phyloP scores from a whole-genome alignment of 1,140 invertebrate species.

The Ylistrum balloti region DNA sequence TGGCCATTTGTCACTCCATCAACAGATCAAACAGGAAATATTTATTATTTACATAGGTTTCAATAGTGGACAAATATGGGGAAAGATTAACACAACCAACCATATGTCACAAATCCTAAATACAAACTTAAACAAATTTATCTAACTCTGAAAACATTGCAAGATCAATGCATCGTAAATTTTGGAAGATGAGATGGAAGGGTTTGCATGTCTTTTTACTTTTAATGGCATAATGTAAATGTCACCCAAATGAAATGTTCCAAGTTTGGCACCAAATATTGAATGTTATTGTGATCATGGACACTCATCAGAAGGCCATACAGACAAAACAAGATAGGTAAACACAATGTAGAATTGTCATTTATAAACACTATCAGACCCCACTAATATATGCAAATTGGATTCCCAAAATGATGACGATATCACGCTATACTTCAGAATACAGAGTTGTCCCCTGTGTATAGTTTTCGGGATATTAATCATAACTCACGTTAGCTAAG shows the following conservation, averaged over 20 bases:
- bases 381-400: neutral
- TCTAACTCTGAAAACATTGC: neutral
- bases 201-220: slow-evolving; percentile 5
- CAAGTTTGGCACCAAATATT: slow-evolving; percentile 7
- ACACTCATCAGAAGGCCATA: neutral
- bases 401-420: slow-evolving; percentile 33
- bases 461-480: neutral
- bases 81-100: neutral
- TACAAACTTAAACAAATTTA: slow-evolving; percentile 12
- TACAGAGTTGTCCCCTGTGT: slow-evolving; percentile 17
- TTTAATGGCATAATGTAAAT: neutral
- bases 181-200: neutral
- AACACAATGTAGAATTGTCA: neutral
- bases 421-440: slow-evolving; percentile 15
- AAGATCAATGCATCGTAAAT: slow-evolving; percentile 1
- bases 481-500: neutral
- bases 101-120: slow-evolving; percentile 18
- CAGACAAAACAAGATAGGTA: slow-evolving; percentile 24
- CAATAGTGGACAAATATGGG: neutral
- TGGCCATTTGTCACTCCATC: slow-evolving; percentile 9
- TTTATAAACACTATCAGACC: slow-evolving; percentile 6
- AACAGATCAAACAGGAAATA: slow-evolving; percentile 28
- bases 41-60: slow-evolving; percentile 5
- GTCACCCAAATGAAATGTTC: neutral
- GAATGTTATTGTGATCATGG: neutral